Evolutionary conservation across 2,888 invertebrate species (phyloP).

Genomic region (Rhorus exstirpatorius): DNA sequence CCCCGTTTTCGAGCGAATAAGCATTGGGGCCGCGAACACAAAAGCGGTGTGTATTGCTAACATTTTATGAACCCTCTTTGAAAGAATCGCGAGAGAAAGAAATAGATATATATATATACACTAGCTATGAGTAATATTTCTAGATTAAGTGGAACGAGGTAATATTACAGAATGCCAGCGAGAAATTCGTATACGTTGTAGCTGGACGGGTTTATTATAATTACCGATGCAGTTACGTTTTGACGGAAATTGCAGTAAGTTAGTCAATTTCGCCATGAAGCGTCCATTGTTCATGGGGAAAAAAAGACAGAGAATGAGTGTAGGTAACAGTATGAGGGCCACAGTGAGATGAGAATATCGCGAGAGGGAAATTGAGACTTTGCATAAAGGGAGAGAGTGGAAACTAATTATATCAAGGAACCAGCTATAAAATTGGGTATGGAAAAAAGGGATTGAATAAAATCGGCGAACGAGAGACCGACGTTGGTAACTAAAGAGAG

Average conservation of each 20-base stretch:
- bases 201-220: conserved; percentile 23
- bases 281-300: neutral
- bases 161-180: conserved; percentile 2
- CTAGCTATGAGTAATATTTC: neutral
- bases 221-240: neutral
- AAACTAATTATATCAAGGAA: conserved; percentile 79
- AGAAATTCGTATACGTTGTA: conserved; percentile 16
- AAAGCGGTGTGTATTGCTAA: conserved; percentile 74
- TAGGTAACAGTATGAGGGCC: neutral
- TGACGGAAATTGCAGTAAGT: conserved; percentile 30
- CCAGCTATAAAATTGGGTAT: conserved; percentile 43
- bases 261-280: conserved; percentile 28
- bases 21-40: conserved; percentile 75
- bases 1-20: conserved; percentile 77
- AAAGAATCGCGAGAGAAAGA: conserved; percentile 17
- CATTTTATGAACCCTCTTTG: conserved; percentile 64
- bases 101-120: neutral
- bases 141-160: neutral
- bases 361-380: conserved; percentile 56
- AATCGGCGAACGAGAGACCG: conserved; percentile 34
- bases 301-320: neutral
- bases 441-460: conserved; percentile 53
- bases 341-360: conserved; percentile 52
- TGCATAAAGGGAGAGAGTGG: conserved; percentile 74
- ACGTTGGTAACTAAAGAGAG: conserved; percentile 28